Evolutionary conservation across 2,113 vertebrate species (phyloP).

Genomic region (Microcebus jonahi): DNA sequence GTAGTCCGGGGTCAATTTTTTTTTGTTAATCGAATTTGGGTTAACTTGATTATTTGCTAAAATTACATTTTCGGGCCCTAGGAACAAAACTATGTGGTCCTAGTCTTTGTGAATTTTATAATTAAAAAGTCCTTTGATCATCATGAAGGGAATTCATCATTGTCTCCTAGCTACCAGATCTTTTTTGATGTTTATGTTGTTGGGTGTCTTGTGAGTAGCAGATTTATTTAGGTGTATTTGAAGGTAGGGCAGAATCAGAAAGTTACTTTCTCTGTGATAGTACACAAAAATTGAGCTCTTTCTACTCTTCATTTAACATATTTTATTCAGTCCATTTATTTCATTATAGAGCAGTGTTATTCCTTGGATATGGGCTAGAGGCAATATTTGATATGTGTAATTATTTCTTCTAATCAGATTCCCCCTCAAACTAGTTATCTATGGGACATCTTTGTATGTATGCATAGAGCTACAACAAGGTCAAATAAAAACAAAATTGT

Average conservation of each 20-base stretch:
- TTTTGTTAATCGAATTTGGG: not conserved
- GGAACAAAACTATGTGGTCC: not conserved
- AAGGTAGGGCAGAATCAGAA: not conserved
- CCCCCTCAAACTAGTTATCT: not conserved
- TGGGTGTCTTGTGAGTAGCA: not conserved
- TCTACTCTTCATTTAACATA: not conserved
- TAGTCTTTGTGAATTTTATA: constrained; percentile 9
- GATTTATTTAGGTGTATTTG: constrained; percentile 31
- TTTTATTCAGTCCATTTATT: not conserved
- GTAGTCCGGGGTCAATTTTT: not conserved
- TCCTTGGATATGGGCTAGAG: not conserved
- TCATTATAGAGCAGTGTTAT: constrained; percentile 37
- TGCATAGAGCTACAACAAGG: not conserved
- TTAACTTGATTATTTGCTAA: constrained; percentile 18
- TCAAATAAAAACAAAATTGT: not conserved
- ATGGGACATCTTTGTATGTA: not conserved
- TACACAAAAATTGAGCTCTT: not conserved
- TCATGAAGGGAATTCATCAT: not conserved
- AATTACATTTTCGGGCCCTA: not conserved
- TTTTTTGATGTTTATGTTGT: constrained; percentile 31
- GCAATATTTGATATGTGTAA: not conserved
- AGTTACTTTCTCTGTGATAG: not conserved
- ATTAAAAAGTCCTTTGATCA: not conserved
- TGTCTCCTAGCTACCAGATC: not conserved
- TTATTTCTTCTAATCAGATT: constrained; percentile 40